Evolutionary conservation across 1,140 invertebrate species (phyloP).

Genomic region (Anagrus nilaparvatae): DNA sequence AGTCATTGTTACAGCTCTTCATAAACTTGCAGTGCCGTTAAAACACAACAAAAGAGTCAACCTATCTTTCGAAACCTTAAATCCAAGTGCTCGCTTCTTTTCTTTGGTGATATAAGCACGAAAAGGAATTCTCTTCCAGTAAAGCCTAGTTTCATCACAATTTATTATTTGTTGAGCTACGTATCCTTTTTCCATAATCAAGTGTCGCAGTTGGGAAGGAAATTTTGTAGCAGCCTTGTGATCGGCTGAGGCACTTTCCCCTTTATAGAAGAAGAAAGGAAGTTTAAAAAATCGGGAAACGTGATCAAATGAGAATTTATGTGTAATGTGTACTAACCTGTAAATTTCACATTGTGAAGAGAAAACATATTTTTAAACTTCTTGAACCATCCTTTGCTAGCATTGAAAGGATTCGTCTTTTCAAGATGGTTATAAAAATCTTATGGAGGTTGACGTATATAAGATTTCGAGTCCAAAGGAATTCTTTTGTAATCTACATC

Average conservation of each 20-base stretch:
- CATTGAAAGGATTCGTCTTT: too few species aligned
- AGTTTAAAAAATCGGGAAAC: conserved; percentile 22
- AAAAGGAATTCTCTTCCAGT: conserved; percentile 41
- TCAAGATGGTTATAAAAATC: too few species aligned
- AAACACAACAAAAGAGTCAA: conserved; percentile 35
- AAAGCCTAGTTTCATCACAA: conserved; percentile 26
- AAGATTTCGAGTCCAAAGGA: too few species aligned
- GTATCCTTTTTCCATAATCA: conserved; percentile 32
- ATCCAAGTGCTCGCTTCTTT: conserved; percentile 32
- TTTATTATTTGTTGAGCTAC: conserved; percentile 27
- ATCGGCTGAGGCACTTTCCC: conserved; percentile 31
- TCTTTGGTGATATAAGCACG: conserved; percentile 32
- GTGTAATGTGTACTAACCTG: too few species aligned
- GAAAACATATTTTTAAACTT: too few species aligned
- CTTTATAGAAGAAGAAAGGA: conserved; percentile 28
- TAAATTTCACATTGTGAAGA: too few species aligned
- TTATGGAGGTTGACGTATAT: too few species aligned
- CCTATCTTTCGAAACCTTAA: conserved; percentile 38
- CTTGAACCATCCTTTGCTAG: conserved; percentile 33
- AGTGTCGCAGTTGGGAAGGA: conserved; percentile 27
- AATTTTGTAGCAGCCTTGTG: conserved; percentile 24
- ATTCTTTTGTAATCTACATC: too few species aligned
- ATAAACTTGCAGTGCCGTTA: too few species aligned
- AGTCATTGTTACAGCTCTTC: too few species aligned
- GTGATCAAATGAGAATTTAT: too few species aligned